Conservation (phyloP, 2,797 vertebrate species). For the Cygnus olor region DNA sequence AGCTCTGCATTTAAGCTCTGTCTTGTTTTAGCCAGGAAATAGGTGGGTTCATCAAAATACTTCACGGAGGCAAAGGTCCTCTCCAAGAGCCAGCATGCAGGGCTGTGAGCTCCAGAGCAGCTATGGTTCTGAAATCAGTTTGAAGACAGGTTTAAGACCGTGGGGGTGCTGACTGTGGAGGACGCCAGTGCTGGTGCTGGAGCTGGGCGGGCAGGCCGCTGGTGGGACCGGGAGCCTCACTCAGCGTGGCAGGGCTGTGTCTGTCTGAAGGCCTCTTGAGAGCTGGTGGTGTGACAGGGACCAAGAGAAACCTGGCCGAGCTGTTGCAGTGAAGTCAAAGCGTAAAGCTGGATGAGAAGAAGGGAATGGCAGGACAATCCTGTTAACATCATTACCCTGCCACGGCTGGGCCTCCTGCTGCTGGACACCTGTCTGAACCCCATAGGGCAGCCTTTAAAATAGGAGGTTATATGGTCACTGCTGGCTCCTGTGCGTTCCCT, state of each 20-base stretch:
- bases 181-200: neutral
- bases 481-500: neutral
- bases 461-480: neutral
- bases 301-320: neutral
- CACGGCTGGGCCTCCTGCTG: neutral
- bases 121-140: neutral
- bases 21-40: neutral
- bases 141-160: too few relatives aligned
- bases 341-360: neutral
- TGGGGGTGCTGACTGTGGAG: neutral
- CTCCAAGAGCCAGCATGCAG: neutral
- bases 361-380: neutral
- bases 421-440: rapidly evolving
- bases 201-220: neutral
- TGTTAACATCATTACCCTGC: too few relatives aligned
- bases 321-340: too few relatives aligned
- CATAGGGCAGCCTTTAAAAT: neutral
- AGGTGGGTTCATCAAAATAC: neutral
- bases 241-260: neutral
- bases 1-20: neutral
- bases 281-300: neutral
- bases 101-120: neutral
- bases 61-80: neutral
- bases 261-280: neutral
- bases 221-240: neutral